phyloP scores from a whole-genome alignment of 2,113 vertebrate species.

The Butorides virescens region DNA sequence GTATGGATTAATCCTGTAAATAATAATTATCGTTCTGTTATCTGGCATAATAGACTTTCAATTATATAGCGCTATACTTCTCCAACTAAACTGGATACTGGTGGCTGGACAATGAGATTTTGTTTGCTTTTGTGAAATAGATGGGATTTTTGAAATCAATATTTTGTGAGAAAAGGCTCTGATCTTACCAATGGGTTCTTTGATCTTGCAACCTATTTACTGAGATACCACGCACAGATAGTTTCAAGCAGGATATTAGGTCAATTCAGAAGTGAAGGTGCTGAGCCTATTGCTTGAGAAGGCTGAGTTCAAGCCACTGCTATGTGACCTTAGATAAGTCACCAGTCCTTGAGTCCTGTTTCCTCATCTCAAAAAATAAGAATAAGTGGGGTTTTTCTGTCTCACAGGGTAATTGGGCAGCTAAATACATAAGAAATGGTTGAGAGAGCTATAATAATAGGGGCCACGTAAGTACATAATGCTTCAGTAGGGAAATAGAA shows the following conservation, averaged over 20 bases:
- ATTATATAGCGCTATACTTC: not conserved
- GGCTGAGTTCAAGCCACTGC: not conserved
- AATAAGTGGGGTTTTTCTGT: not conserved
- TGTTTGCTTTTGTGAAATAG: not conserved
- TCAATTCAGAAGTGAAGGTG: not conserved
- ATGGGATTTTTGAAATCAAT: not conserved
- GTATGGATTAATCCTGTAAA: not conserved
- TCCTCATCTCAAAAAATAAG: not conserved
- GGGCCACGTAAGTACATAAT: not conserved
- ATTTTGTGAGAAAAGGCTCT: not conserved
- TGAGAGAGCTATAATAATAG: slow-evolving; percentile 16
- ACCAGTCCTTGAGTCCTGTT: not conserved
- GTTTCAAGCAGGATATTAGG: not conserved
- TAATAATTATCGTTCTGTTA: not conserved
- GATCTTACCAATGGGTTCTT: not conserved
- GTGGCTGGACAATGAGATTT: not conserved
- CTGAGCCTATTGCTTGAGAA: not conserved
- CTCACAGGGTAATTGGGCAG: not conserved
- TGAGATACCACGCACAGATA: not conserved
- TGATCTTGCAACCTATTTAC: not conserved
- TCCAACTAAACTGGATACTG: not conserved
- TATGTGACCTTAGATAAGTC: not conserved
- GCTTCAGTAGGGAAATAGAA: slow-evolving; percentile 22
- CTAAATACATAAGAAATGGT: slow-evolving; percentile 20
- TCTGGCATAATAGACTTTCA: not conserved